A percentile compares a stretch with the other conserved stretches of the same genome.
phyloP scores from a whole-genome alignment of 2,797 vertebrate genomes.

The Sylvia borin region DNA sequence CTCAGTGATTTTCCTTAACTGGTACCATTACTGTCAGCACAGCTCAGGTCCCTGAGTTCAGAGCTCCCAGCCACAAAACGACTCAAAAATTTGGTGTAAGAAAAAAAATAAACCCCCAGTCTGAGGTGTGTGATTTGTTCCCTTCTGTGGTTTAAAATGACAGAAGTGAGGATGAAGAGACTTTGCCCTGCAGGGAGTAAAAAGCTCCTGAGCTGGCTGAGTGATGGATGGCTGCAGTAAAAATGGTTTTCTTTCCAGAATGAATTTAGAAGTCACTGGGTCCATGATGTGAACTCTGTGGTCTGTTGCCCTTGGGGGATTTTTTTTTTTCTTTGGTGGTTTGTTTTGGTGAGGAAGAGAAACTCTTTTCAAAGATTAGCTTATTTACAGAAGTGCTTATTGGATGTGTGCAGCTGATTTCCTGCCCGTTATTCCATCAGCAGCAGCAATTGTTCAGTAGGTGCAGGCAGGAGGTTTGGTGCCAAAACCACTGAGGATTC shows the following conservation, averaged over 20 bases:
- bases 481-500: background rate
- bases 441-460: background rate
- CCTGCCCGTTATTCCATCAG: background rate
- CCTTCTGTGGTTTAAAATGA: constrained; percentile 22
- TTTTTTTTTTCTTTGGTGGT: background rate
- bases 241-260: constrained; percentile 25
- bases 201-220: constrained; percentile 16
- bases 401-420: background rate
- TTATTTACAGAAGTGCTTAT: background rate
- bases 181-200: constrained; percentile 12
- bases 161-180: constrained; percentile 3
- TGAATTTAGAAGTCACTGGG: background rate
- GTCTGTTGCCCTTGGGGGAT: background rate
- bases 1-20: background rate
- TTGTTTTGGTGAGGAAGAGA: background rate
- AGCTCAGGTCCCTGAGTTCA: background rate
- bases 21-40: background rate
- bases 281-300: background rate
- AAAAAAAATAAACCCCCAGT: background rate
- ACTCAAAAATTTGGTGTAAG: background rate
- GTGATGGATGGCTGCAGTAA: constrained; percentile 29
- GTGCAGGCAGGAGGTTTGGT: background rate
- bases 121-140: background rate
- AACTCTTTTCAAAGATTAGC: background rate
- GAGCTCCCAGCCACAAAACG: background rate